A percentile compares a stretch with the other conserved stretches of the same genome.
Evolutionary conservation across 2,888 invertebrate species (phyloP).

Genomic region (Galeopsomyia nigrocyanea): DNA sequence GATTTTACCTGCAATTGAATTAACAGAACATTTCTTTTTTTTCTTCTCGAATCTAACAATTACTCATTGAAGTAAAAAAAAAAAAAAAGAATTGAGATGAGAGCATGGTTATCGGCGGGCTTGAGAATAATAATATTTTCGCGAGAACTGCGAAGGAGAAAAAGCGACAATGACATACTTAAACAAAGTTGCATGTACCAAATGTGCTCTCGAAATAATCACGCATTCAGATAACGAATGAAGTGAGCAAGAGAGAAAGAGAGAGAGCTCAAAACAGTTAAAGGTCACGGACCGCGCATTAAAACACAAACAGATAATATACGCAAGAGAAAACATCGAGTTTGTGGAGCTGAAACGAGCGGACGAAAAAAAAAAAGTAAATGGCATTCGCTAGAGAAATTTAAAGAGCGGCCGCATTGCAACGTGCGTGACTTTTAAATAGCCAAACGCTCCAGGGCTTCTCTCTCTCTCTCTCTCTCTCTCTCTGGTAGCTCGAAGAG

Average conservation of each 20-base stretch:
- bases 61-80: background rate
- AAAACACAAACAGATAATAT: too few relatives aligned
- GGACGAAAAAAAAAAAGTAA: conserved; percentile 5
- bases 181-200: background rate
- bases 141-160: background rate
- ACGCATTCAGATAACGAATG: too few relatives aligned
- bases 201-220: conserved; percentile 26
- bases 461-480: background rate
- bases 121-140: conserved; percentile 7
- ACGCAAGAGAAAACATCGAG: too few relatives aligned
- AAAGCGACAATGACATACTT: conserved; percentile 31
- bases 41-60: conserved; percentile 11
- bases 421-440: background rate
- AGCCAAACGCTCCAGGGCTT: background rate
- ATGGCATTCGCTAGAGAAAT: background rate
- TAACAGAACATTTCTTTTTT: background rate
- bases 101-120: background rate
- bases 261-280: background rate
- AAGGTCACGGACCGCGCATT: background rate
- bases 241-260: too few relatives aligned
- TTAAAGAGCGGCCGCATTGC: background rate
- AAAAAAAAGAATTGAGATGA: background rate
- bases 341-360: background rate
- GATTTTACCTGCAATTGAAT: conserved; percentile 55
- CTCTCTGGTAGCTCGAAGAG: too few relatives aligned